A percentile compares a stretch with the other conserved stretches of the same genome.
These are phyloP conservation scores for Zapus hudsonius DNA, from an alignment of 2,113 vertebrate species.

Conservation along the genomic window DNA sequence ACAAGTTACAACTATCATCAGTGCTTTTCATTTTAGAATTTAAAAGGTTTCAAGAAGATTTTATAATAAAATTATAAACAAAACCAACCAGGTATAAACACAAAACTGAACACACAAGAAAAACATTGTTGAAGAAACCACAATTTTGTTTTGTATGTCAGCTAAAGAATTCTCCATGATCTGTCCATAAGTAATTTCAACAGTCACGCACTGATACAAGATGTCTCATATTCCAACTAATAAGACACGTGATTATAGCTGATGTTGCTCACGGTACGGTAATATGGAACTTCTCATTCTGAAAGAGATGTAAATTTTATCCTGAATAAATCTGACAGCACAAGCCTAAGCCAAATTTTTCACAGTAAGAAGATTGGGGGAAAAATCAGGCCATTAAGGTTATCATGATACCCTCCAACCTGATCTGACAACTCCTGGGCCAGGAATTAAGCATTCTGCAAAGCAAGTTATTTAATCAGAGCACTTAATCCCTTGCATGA, in stretches of 20 bases:
- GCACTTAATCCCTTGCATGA: slow-evolving; percentile 79
- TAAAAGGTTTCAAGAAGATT: background rate
- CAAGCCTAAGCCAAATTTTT: slow-evolving; percentile 38
- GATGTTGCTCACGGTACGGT: background rate
- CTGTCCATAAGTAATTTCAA: background rate
- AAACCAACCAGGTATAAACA: background rate
- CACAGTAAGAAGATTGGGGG: slow-evolving; percentile 59
- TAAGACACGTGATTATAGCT: background rate
- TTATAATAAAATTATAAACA: slow-evolving; percentile 22
- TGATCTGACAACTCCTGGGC: slow-evolving; percentile 37
- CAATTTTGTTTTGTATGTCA: background rate
- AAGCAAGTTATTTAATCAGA: slow-evolving; percentile 16
- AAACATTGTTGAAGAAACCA: background rate
- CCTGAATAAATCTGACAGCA: slow-evolving; percentile 42
- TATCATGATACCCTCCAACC: background rate
- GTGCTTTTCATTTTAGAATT: background rate
- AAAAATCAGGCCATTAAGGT: background rate
- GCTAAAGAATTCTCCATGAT: background rate
- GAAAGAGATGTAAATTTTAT: background rate
- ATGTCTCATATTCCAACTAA: background rate
- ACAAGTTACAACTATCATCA: background rate
- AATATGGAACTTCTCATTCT: background rate
- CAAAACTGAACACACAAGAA: background rate
- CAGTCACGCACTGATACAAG: background rate
- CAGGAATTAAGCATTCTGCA: slow-evolving; percentile 73